Base-by-base conservation (phyloP, 2,797 vertebrate genomes). In the Tragopan temminckii region DNA sequence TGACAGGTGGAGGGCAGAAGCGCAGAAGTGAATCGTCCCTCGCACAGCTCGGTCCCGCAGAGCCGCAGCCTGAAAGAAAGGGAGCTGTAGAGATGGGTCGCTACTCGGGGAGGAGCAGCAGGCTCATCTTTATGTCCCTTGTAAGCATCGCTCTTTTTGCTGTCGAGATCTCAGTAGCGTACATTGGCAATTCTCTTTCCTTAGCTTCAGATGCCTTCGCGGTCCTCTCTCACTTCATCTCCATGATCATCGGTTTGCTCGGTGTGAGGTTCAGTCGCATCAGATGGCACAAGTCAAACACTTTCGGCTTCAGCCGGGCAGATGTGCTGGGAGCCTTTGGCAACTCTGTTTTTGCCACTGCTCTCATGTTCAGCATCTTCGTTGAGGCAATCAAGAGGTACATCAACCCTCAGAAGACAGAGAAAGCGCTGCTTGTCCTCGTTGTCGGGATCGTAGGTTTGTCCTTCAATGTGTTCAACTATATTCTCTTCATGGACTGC, bases 271-370 rank as follows among this genome's bases (percentile, higher is more conserved):
- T 96, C 82, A 98, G 97, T 70, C 85, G 58, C 1, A 42, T 98
- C 48, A 52, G 8, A 1, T 94, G 85, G 97, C 97, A 98, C 94
- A 95, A 87, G 66, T 88, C 83, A 50, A 96, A 83, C 94, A 98
- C 98, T 0, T 98, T 74, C 0, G 98, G 98, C 85, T 97, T 98
- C 55, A 84, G 96, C 43, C 95, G 98, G 21, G 98, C 98, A 0
- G 98, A 98, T 0, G 98, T 97, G 9, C 74, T 98, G 58, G 98
- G 98, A 1, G 98, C 98, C 1, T 98, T 98, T 7, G 97, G 98
- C 86, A 98, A 98, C 84, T 43, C 97, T 0, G 5, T 98, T n/a
- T 98, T 98, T 29, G 98, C 98, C 5, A 70, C 97, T 1, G 98
- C 98, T 2, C 90, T 98, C 15, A 98, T 97, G 98, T 98, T 98